Conservation (phyloP, 2,888 invertebrate species). For the Dioctria rufipes region DNA sequence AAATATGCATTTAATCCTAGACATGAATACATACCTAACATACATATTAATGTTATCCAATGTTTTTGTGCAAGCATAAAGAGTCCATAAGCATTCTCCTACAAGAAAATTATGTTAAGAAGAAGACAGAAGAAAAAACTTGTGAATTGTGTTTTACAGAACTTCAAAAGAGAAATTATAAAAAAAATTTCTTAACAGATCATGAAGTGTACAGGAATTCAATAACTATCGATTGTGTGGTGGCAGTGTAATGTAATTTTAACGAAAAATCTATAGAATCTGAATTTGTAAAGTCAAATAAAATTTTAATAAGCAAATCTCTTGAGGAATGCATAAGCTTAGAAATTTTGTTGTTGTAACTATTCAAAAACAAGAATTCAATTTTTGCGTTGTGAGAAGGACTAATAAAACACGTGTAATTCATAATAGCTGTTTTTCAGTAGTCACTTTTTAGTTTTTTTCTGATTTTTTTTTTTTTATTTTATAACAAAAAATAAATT, state of each 20-base stretch:
- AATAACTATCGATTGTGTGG: no score
- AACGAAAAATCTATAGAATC: not conserved
- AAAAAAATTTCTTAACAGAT: not conserved
- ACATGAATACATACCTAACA: not conserved
- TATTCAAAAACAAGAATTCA: conserved; percentile 16
- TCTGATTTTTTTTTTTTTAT: no score
- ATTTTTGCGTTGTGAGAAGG: conserved; percentile 47
- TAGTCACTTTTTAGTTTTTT: no score
- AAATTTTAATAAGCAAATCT: conserved; percentile 6
- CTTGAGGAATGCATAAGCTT: conserved; percentile 10
- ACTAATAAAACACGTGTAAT: conserved; percentile 48
- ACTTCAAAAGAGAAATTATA: conserved; percentile 27
- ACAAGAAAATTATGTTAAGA: not conserved
- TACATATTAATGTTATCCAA: not conserved
- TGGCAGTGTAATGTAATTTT: not conserved
- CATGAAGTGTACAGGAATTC: not conserved
- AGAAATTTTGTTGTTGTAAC: conserved; percentile 29
- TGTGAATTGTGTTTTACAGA: conserved; percentile 39
- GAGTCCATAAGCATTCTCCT: not conserved
- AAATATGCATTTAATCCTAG: not conserved
- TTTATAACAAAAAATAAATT: no score
- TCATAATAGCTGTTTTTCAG: conserved; percentile 4
- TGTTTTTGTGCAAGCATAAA: conserved; percentile 5
- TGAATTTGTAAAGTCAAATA: not conserved
- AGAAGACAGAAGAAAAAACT: not conserved